phyloP scores from a whole-genome alignment of 2,113 vertebrate genomes.

The Phyllopteryx taeniolatus region DNA sequence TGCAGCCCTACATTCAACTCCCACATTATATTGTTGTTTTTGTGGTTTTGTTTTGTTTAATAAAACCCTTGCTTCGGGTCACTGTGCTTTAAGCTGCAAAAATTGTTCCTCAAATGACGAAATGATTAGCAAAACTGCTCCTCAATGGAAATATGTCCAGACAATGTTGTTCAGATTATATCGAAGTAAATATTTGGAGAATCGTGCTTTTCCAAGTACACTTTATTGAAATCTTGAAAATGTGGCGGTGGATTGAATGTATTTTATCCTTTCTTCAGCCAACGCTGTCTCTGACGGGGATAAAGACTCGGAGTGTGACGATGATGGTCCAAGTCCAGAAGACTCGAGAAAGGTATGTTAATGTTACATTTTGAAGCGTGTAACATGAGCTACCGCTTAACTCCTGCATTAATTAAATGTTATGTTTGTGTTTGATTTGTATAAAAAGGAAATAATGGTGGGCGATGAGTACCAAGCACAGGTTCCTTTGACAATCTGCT shows the following conservation, averaged over 20 bases:
- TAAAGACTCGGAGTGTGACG: constrained; percentile 92
- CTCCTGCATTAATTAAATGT: background rate
- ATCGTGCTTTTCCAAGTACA: background rate
- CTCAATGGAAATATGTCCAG: too few species aligned
- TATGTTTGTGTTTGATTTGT: background rate
- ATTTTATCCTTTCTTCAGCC: constrained; percentile 68
- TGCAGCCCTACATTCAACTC: too few species aligned
- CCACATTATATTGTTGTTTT: too few species aligned
- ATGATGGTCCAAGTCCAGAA: constrained; percentile 87
- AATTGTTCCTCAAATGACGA: too few species aligned
- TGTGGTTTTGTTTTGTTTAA: too few species aligned
- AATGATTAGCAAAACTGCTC: too few species aligned
- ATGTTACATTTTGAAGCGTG: background rate
- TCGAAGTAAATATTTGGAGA: background rate
- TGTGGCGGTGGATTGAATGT: background rate
- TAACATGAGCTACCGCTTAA: background rate
- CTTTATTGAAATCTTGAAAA: background rate
- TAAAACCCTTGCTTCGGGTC: too few species aligned
- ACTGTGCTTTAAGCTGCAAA: too few species aligned
- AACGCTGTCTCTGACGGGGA: constrained; percentile 91
- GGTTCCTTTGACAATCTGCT: constrained; percentile 84
- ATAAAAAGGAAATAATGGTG: constrained; percentile 92
- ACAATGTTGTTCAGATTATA: too few species aligned
- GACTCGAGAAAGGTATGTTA: constrained; percentile 87
- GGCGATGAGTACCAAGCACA: constrained; percentile 95